Base-by-base conservation (phyloP, 2,888 invertebrate species). In the Heliconius erato region DNA sequence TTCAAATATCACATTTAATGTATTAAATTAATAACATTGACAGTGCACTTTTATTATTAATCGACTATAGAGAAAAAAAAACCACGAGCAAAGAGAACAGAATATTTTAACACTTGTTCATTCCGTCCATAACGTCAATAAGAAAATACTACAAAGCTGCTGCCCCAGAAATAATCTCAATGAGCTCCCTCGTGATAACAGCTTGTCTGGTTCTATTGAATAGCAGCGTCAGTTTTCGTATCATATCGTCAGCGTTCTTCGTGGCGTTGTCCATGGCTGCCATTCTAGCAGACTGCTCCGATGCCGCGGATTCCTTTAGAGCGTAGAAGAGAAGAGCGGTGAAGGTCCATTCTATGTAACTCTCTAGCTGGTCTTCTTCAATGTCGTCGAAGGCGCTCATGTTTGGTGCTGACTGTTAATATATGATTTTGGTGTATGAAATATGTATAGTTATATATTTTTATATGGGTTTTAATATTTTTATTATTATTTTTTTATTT, bases 131-230 rank as follows among this genome's bases (percentile, higher is more conserved):
- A 12, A 65, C 63, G 63, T 63, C 49, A 35, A 54, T 16, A 54
- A 19, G 4, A 32, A 28, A 54, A 32, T 5, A 67, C 59, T 83
- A 84, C 54, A 84, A 79, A 74, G 98, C 98, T 44, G 98, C 97
- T 72, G 98, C 98, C 87, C 98, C 98, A 79, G 98, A 98, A 90
- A 98, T 98, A 94, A 98, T 98, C 96, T 98, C 98, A 89, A 98
- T 98, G 87, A 98, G 96, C 91, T 98, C 98, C 87, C 98, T 96
- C 67, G 98, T 98, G 94, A 98, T 98, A 90, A 98, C 98, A 81
- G 98, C 97, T 91, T 98, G 98, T 86, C 98, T 96, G 59, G 98
- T 98, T 87, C 98, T 95, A 95, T 98, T 98, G 96, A 97, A 98
- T 28, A 97, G 96, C 87, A 98, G 92, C 0, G 97, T 97, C 83